Base-by-base conservation (phyloP, 1,140 invertebrate species). In the Pogonus chalceus region DNA sequence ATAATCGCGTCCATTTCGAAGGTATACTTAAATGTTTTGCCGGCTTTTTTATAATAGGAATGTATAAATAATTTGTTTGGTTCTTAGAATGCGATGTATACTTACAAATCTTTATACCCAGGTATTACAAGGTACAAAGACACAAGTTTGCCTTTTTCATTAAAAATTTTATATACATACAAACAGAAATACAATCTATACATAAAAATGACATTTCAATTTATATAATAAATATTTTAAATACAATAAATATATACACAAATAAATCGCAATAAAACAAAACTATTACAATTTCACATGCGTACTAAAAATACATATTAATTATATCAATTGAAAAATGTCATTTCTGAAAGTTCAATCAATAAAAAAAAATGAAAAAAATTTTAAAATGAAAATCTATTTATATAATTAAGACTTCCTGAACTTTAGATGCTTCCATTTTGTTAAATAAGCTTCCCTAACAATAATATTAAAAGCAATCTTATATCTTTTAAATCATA, bases 11-110 rank as follows among this genome's bases (percentile, higher is more conserved):
- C 37, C 37, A 43, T n/a, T n/a, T n/a, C 18, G 18, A 43, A 43
- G 37, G 37, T 43, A 43, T 43, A 43, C 37, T 43, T 43, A 16
- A n/a, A 18, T 43, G 37, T 43, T 43, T 43, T 4, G 9, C 37
- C 3, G 37, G 37, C 37, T 43, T 43, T 31, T 43, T 43, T 43
- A 43, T 43, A 43, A 43, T 43, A 43, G 37, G 37, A 43, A 43
- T 43, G 37, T 12, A 10, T 43, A 12, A 3, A 43, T 43, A 18
- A 31, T 14, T 7, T 4, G 4, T 31, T 31, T 14, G 26, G 26
- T 31, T 31, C 14, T 31, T 31, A 31, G 7, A 31, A 7, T 31
- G 18, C 37, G 9, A 43, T 18, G 18, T 43, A 43, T 43, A 43
- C 37, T 12, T 10, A 43, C 4, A 7, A 12, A 12, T 16, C 3